Evolutionary conservation across 2,888 invertebrate species (phyloP).

Genomic region (Gortyna flavago): DNA sequence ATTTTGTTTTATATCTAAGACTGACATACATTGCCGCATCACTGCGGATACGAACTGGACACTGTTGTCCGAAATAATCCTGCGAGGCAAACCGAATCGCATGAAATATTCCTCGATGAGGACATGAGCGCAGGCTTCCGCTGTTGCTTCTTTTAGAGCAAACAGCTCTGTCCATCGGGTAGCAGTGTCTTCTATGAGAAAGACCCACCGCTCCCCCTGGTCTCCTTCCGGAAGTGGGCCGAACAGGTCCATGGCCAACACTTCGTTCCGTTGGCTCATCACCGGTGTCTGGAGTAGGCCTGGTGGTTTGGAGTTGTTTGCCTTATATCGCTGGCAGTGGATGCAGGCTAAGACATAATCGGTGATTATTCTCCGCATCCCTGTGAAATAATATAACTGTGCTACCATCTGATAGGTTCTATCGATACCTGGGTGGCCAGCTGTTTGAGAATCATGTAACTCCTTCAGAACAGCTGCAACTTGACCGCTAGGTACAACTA

Average conservation of each 20-base stretch:
- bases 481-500: no score
- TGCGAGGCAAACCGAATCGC: background rate
- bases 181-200: conserved; percentile 8
- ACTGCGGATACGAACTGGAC: conserved; percentile 3
- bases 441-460: no score
- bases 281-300: conserved; percentile 4
- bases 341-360: conserved; percentile 1
- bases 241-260: background rate
- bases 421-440: no score
- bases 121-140: background rate
- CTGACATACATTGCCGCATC: conserved; percentile 16
- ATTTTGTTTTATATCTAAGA: conserved; percentile 11
- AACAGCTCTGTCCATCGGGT: background rate
- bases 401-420: no score
- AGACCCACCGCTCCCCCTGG: background rate
- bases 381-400: no score
- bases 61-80: background rate
- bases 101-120: background rate
- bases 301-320: background rate
- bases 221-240: background rate
- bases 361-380: background rate
- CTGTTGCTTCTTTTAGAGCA: background rate
- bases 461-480: no score
- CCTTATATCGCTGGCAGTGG: conserved; percentile 1
- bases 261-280: conserved; percentile 1